A percentile compares a stretch with the other conserved stretches of the same genome.
Conservation (phyloP, 2,888 invertebrate genomes). For the Rosalia funebris region DNA sequence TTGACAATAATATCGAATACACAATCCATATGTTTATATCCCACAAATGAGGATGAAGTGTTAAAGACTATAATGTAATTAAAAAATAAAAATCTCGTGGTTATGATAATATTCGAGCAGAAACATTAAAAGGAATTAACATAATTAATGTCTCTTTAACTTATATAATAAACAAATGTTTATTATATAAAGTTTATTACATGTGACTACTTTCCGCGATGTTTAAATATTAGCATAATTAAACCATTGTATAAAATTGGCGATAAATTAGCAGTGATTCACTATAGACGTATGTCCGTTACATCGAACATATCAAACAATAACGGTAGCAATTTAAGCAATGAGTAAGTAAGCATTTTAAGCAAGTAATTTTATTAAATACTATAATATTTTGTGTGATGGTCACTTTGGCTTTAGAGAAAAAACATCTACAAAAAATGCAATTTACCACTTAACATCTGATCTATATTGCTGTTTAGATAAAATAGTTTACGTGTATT, state of each 20-base stretch:
- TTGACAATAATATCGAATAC: no score
- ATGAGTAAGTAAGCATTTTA: background rate
- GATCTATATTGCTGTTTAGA: background rate
- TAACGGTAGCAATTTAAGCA: background rate
- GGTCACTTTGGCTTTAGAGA: background rate
- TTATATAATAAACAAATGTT: background rate
- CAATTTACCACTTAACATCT: no score
- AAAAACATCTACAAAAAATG: no score
- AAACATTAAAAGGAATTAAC: background rate
- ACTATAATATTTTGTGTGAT: background rate
- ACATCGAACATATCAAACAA: background rate
- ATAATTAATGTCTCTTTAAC: background rate
- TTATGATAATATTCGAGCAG: background rate
- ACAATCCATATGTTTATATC: background rate
- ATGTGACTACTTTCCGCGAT: background rate
- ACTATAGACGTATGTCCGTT: no score
- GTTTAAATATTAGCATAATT: background rate
- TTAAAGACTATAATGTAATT: background rate
- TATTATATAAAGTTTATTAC: no score
- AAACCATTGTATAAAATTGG: background rate
- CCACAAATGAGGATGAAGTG: background rate
- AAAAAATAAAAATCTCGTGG: background rate
- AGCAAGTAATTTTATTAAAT: background rate
- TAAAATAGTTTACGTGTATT: background rate
- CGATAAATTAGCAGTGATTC: background rate